Conservation (phyloP, 2,113 vertebrate genomes). For the Choloepus hoffmanni region DNA sequence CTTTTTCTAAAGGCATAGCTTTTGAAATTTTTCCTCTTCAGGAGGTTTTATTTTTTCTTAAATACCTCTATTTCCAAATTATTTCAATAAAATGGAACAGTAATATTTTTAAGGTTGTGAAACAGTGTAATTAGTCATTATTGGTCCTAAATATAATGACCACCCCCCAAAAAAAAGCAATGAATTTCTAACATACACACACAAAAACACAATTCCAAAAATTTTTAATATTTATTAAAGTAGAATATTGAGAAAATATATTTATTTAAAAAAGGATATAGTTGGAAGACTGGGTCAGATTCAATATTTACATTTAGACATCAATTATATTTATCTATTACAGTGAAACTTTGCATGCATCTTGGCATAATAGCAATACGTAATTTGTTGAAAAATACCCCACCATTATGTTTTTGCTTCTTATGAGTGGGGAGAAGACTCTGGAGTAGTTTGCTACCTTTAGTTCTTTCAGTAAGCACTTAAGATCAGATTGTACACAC, state of each 20-base stretch:
- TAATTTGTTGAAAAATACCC: background rate
- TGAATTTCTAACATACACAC: background rate
- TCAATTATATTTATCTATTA: background rate
- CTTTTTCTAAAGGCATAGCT: background rate
- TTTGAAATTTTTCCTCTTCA: background rate
- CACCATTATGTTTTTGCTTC: background rate
- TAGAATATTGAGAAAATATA: background rate
- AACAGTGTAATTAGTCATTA: background rate
- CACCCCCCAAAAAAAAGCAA: background rate
- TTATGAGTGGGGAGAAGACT: background rate
- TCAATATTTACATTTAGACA: background rate
- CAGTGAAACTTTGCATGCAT: no score
- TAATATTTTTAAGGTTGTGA: background rate
- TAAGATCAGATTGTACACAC: background rate
- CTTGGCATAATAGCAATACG: background rate
- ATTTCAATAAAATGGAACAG: background rate
- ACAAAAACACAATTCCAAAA: background rate
- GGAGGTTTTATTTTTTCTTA: background rate
- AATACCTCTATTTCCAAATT: background rate
- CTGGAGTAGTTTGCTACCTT: background rate
- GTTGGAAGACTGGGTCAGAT: background rate
- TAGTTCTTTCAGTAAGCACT: background rate
- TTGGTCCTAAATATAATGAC: background rate
- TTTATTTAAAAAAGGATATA: background rate
- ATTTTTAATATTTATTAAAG: background rate